Base-by-base conservation (phyloP, 2,797 vertebrate genomes). In the Parambassis ranga region DNA sequence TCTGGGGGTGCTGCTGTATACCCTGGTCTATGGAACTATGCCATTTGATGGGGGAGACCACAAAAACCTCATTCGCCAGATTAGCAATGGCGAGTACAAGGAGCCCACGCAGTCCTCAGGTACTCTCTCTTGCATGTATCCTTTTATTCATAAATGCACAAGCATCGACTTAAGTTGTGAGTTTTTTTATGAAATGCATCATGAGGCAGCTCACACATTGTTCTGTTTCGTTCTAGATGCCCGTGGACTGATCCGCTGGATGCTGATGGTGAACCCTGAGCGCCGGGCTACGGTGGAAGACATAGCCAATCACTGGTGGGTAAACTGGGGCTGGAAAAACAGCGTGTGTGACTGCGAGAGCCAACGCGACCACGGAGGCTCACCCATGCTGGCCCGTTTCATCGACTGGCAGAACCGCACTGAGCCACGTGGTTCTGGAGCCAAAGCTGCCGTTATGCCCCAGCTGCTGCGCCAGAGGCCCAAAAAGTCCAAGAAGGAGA, bases 221-320 rank as follows among this genome's bases (percentile, higher is more conserved):
- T 55, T 52, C n/a, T 61, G 19, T 76, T 56, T 68, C n/a, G 27
- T 37, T 4, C 5, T 49, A 99, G 98, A 99, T 79, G 98, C 97
- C 20, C 95, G 97, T 71, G 98, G 96, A 77, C 92, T 99, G 80
- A 99, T 99, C 67, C 94, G 96, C 55, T 99, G 98, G 96, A 98
- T 99, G 98, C 86, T 99, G 71, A 98, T 99, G 96, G 98, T 99
- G 76, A 99, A 98, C 86, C 97, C 98, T 0, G 98, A 99, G 38
- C 94, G 96, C 32, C 90, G 98, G 52, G 98, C 97, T 81, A 98
- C 96, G 4, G 95, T 98, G 15, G 96, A 99, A 86, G 97, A 98
- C 88, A 97, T 98, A 19, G 97, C 98, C 85, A 98, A 98, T 78
- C 98, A 99, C 86, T 99, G 98, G 97, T 99, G 98, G 98, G 98